Percentiles rank a stretch among this genome's conserved stretches.
These are phyloP conservation scores for Lithophane semibrunnea DNA, from an alignment of 2,888 invertebrate genomes.

Conservation along the genomic window DNA sequence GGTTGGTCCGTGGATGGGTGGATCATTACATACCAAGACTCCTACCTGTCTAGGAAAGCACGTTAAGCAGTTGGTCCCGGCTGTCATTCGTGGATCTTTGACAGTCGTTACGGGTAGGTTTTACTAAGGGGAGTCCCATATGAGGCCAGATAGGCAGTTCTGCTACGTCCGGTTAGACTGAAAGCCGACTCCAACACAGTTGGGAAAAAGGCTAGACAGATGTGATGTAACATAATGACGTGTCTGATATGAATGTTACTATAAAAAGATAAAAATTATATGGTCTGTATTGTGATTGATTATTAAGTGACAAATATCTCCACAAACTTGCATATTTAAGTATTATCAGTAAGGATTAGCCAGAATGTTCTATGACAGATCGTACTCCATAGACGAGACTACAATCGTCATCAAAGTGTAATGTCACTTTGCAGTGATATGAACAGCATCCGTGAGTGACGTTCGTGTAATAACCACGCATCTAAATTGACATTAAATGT, in stretches of 20 bases:
- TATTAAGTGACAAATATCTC: not conserved
- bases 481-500: slow-evolving; percentile 67
- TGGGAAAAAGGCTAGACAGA: not conserved
- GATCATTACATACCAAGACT: no score
- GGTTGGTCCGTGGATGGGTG: no score
- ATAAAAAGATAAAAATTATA: no score
- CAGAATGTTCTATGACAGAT: slow-evolving; percentile 13
- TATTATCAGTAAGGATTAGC: not conserved
- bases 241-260: no score
- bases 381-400: not conserved
- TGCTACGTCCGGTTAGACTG: not conserved
- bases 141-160: no score
- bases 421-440: slow-evolving; percentile 41
- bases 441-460: slow-evolving; percentile 62
- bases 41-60: no score
- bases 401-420: slow-evolving; percentile 45
- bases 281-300: not conserved
- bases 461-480: slow-evolving; percentile 64
- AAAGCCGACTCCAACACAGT: not conserved
- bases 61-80: not conserved
- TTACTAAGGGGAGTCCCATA: not conserved
- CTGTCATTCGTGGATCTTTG: not conserved
- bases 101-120: not conserved
- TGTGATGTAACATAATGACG: no score
- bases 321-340: not conserved